Base-by-base conservation (phyloP, 2,797 vertebrate species). In the Myotis pilosus region DNA sequence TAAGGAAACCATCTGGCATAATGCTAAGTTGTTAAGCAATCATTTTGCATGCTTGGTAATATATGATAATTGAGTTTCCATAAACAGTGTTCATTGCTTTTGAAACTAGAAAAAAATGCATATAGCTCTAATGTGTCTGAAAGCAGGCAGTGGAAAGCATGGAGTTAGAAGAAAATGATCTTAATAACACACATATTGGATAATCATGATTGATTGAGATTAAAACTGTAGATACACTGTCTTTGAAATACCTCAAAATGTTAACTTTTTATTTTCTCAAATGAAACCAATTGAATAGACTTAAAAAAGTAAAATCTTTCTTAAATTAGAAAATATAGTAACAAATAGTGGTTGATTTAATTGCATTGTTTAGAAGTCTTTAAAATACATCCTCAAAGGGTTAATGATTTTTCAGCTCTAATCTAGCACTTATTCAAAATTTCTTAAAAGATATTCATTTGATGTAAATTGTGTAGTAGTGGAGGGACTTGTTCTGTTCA, bases 211-310 rank as follows among this genome's bases (percentile, higher is more conserved):
- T 84, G 17, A 38, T 38, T 49, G 75, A 87, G 41, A 80, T 75
- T 57, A 53, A 60, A 62, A 41, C 57, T 78, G 4, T 53, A 41
- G 76, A 88, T 47, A 64, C 57, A 47, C 57, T 64, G 68, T 75
- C 60, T 88, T 97, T 57, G 55, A 92, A 95, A 93, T 68, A 88
- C 44, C 51, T 82, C n/a, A 55, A 53, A 82, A 47, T 51, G 36
- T 71, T 93, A 41, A 69, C 57, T 90, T 94, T 84, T 28, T 49
- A 71, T 74, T 79, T 94, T 88, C 51, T 88, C 12, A 79, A 53
- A 87, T 33, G 25, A 85, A 94, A 78, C 20, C 64, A 44, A 6
- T 71, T 49, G 23, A 91, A 60, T 66, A 53, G 47, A 1, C 28
- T 87, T n/a, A 89, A 86, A 83, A 49, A 49, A 71, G 41, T 44